Percentiles rank a stretch among this genome's conserved stretches.
Evolutionary conservation across 2,113 vertebrate genomes (phyloP).

Genomic region (Fregata magnificens): DNA sequence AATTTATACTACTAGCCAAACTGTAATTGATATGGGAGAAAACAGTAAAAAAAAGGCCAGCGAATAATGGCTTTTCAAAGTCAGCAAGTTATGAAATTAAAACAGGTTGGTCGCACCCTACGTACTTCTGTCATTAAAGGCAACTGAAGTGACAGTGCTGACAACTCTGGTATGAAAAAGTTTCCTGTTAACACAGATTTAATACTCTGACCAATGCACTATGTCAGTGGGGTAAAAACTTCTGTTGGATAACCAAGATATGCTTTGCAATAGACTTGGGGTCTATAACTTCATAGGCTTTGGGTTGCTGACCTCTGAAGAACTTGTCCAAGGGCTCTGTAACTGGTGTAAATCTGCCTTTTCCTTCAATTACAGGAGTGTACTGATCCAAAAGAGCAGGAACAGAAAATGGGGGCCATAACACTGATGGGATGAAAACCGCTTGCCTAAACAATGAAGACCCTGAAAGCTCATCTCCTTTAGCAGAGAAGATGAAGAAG

Average conservation of each 20-base stretch:
- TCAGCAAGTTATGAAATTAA: background rate
- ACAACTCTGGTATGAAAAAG: background rate
- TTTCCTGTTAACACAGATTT: background rate
- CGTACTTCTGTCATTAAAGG: background rate
- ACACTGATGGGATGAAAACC: background rate
- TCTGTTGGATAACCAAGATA: background rate
- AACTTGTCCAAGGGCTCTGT: background rate
- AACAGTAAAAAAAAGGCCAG: background rate
- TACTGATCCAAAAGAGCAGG: background rate
- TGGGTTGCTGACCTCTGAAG: background rate
- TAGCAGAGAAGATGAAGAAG: background rate
- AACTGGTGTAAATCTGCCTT: background rate
- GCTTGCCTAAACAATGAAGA: background rate
- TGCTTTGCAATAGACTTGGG: background rate
- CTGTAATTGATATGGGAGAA: background rate
- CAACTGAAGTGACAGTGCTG: background rate
- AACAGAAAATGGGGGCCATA: background rate
- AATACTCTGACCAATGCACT: background rate
- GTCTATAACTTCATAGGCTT: background rate
- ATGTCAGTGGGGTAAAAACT: background rate
- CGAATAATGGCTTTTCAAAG: background rate
- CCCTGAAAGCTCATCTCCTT: background rate
- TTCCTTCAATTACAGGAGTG: background rate
- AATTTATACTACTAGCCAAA: background rate
- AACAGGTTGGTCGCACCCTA: background rate